Evolutionary conservation across 1,140 invertebrate species (phyloP), one percentile per base, ranked within the genome.

Genomic region (Heliconius nattereri): DNA sequence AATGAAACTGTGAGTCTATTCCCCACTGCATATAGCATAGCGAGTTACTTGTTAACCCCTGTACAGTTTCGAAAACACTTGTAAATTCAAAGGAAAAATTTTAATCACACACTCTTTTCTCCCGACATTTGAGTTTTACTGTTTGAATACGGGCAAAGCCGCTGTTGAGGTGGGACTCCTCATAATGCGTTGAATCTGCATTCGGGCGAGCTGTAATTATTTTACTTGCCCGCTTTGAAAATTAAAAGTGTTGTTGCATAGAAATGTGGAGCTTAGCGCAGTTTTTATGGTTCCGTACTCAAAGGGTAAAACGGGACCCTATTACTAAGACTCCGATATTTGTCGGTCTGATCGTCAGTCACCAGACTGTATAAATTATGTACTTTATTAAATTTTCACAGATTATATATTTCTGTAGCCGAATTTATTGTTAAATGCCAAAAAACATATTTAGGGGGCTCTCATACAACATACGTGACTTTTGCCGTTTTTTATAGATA

Each of bases 21-120:
- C 60, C 60, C 60, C 26, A 23, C 20, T 60, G 26, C 11, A 11
- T 26, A 60, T n/a, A 6, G 60, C 60, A 60, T n/a, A 26, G 60
- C 60, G 60, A 66, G 60, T 66, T 29, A 66, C 60, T 66, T 29
- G 60, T 66, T 66, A 66, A 66, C 60, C 60, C 60, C 26, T 9
- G 60, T 23, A 57, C 54, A 23, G 26, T 29, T 66, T 66, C 60
- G 60, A 66, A 66, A 66, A 66, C 60, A 66, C 60, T 66, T 66
- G 60, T 66, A 29, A 66, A 66, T 66, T 66, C 60, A 66, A 66
- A 66, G 60, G 60, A 23, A 66, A 66, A 66, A 66, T 66, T 66
- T 66, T 66, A 66, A 66, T 66, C 60, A 66, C 60, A 29, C 60
- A 66, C 26, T 19, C 32, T 35, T 35, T 35, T 35, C n/a, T 9